Conservation (phyloP, 2,113 vertebrate genomes). For the Microtus ochrogaster region DNA sequence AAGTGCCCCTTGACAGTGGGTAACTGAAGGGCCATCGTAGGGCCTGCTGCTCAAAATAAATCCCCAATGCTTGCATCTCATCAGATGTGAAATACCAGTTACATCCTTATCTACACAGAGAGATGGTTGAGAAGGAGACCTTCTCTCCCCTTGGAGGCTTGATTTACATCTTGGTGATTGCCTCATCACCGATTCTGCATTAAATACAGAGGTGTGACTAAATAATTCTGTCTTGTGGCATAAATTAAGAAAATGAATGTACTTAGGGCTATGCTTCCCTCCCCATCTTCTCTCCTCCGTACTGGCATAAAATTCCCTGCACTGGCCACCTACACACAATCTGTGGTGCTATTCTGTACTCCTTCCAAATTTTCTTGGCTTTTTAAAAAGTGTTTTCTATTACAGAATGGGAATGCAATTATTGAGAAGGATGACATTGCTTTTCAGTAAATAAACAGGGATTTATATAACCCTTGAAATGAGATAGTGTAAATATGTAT, state of each 20-base stretch:
- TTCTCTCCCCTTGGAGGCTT: constrained; percentile 27
- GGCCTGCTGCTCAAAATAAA: neutral
- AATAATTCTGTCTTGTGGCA: constrained; percentile 63
- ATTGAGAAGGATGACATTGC: constrained; percentile 73
- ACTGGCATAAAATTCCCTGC: constrained; percentile 39
- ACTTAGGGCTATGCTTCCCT: constrained; percentile 1
- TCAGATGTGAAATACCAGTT: neutral
- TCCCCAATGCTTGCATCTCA: neutral
- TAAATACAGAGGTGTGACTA: constrained; percentile 76
- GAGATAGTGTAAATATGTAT: constrained; percentile 68
- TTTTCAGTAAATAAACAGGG: constrained; percentile 76
- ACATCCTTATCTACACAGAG: neutral
- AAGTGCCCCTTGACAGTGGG: neutral
- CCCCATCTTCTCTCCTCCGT: constrained; percentile 32
- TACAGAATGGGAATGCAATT: constrained; percentile 64
- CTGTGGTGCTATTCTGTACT: neutral
- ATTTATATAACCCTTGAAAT: constrained; percentile 70
- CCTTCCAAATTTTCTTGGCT: constrained; percentile 64
- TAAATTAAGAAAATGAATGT: constrained; percentile 67
- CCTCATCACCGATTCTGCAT: constrained; percentile 64
- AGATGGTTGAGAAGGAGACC: constrained; percentile 16
- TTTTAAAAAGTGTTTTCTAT: constrained; percentile 66
- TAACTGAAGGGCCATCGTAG: neutral
- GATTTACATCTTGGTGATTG: constrained; percentile 72
- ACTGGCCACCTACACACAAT: constrained; percentile 53